Evolutionary conservation across 2,888 invertebrate genomes (phyloP).

Genomic region (Endotricha flammealis): DNA sequence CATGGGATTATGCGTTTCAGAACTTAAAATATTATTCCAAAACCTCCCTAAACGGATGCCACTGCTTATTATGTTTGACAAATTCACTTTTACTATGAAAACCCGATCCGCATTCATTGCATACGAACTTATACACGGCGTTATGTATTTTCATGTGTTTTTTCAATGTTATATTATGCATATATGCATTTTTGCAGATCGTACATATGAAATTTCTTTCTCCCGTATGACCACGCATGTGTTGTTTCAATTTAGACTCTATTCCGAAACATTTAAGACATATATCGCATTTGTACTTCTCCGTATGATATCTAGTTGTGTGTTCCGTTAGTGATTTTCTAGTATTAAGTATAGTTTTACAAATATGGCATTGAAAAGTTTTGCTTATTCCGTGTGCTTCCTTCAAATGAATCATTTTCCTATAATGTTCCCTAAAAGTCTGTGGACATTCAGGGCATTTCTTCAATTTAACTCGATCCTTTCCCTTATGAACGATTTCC

Average conservation of each 20-base stretch:
- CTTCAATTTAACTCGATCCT: conserved; percentile 29
- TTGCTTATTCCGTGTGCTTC: conserved; percentile 38
- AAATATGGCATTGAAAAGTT: conserved; percentile 38
- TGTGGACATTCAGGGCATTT: conserved; percentile 40
- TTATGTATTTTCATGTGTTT: conserved; percentile 61
- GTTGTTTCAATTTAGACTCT: conserved; percentile 59
- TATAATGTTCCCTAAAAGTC: conserved; percentile 47
- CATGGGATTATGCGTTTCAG: too few species aligned
- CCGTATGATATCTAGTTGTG: conserved; percentile 47
- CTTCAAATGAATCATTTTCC: conserved; percentile 41
- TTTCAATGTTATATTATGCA: conserved; percentile 51
- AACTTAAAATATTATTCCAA: conserved; percentile 2
- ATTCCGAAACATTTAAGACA: conserved; percentile 65
- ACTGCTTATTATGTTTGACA: conserved; percentile 26
- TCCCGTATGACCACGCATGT: conserved; percentile 56
- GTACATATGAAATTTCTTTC: conserved; percentile 57
- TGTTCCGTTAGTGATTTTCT: conserved; percentile 45
- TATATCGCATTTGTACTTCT: conserved; percentile 58
- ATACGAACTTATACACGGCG: conserved; percentile 27
- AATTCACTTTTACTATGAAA: conserved; percentile 30
- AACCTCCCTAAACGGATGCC: conserved; percentile 18
- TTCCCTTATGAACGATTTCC: conserved; percentile 46
- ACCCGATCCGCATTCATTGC: conserved; percentile 28
- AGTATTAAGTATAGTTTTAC: conserved; percentile 33
- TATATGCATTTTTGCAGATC: conserved; percentile 60